A percentile compares a stretch with the other conserved stretches of the same genome.
Evolutionary conservation across 1,140 invertebrate genomes (phyloP).

Genomic region (Drosophila trapezifrons): DNA sequence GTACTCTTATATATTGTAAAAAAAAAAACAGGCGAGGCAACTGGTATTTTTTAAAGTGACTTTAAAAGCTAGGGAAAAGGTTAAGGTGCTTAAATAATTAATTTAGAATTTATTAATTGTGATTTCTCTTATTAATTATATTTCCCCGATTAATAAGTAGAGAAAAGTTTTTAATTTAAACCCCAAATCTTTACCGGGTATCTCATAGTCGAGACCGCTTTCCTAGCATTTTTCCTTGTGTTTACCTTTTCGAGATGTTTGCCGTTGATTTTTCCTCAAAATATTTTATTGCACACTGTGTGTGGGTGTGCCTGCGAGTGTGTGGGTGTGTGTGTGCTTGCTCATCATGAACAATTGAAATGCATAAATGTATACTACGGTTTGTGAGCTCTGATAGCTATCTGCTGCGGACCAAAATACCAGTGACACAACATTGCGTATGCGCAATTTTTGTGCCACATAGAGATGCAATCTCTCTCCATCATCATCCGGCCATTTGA

Average conservation of each 20-base stretch:
- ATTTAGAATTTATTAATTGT: too few species aligned
- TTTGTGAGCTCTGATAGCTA: constrained; percentile 18
- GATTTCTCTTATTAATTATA: too few species aligned
- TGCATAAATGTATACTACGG: constrained; percentile 34
- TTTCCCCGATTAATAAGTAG: too few species aligned
- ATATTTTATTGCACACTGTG: constrained; percentile 25
- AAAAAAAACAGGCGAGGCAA: too few species aligned
- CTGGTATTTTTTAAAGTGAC: too few species aligned
- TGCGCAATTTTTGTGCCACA: constrained; percentile 40
- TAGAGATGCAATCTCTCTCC: constrained; percentile 25
- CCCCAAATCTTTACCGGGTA: neutral
- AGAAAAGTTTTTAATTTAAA: too few species aligned
- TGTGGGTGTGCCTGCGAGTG: neutral
- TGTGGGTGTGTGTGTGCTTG: constrained; percentile 5
- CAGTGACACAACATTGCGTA: constrained; percentile 40
- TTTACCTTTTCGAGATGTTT: constrained; percentile 28
- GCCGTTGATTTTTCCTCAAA: constrained; percentile 27
- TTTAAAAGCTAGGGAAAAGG: too few species aligned
- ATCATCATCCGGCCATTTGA: constrained; percentile 24
- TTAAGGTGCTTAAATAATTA: too few species aligned
- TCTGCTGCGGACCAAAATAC: constrained; percentile 13
- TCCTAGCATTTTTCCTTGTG: neutral
- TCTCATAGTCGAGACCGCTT: neutral
- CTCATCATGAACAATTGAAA: constrained; percentile 47
- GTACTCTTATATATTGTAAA: too few species aligned